A percentile compares a stretch with the other conserved stretches of the same genome.
Conservation (phyloP, 37 sponge, comb jelly and placozoan species). For the Theonella swinhoei region DNA sequence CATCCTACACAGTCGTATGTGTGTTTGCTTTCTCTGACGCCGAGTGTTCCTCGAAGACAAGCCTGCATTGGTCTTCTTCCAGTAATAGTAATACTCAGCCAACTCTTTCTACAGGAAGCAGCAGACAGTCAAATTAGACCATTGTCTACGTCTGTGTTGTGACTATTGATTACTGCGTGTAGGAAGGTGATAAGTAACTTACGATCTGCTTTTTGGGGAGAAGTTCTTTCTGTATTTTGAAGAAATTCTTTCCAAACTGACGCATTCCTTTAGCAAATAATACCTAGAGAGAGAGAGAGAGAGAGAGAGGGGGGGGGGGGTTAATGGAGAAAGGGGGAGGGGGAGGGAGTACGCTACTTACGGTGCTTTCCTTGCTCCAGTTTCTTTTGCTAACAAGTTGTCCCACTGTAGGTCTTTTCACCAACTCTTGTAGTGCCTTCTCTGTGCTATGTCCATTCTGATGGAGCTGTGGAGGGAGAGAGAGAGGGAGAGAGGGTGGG, state of each 20-base stretch:
- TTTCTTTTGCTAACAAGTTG: slow-evolving; percentile 46
- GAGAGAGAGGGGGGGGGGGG: background rate
- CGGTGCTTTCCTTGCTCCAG: slow-evolving; percentile 73
- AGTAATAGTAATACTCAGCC: slow-evolving; percentile 75
- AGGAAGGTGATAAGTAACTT: too few species aligned
- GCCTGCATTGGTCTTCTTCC: slow-evolving; percentile 85
- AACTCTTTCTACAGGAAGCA: slow-evolving; percentile 51
- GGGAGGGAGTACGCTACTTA: background rate
- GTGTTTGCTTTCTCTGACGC: slow-evolving; percentile 65
- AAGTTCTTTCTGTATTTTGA: slow-evolving; percentile 73
- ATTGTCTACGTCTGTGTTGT: background rate
- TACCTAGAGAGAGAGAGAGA: slow-evolving; percentile 22
- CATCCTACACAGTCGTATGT: slow-evolving; percentile 55
- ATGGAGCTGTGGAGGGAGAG: slow-evolving; percentile 49
- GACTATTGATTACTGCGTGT: too few species aligned
- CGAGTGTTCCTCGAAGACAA: slow-evolving; percentile 67
- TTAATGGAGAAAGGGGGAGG: background rate
- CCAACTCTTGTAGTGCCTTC: slow-evolving; percentile 56
- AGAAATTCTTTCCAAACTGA: slow-evolving; percentile 88
- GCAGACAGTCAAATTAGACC: background rate
- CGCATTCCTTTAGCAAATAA: slow-evolving; percentile 81
- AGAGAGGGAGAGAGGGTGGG: background rate
- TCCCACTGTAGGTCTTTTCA: slow-evolving; percentile 57
- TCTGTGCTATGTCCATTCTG: slow-evolving; percentile 41
- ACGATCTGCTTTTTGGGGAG: slow-evolving; percentile 71